phyloP scores from a whole-genome alignment of 2,888 invertebrate genomes.

The Gibbula magus region DNA sequence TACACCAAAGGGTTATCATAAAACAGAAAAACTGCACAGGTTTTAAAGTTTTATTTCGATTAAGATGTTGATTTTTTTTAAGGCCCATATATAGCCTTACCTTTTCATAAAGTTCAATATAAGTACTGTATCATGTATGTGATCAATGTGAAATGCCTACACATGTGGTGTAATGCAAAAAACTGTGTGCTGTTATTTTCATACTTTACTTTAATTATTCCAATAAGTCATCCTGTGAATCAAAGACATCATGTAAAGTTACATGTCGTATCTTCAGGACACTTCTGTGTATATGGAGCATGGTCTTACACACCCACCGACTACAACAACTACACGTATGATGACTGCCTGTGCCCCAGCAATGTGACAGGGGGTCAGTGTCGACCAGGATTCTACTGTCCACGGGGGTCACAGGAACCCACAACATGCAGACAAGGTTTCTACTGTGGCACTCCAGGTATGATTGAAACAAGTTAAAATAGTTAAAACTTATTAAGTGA shows the following conservation, averaged over 20 bases:
- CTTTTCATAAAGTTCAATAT: neutral
- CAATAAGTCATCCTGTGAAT: too few relatives aligned
- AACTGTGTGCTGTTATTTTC: neutral
- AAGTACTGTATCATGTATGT: neutral
- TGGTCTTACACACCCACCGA: conserved; percentile 62
- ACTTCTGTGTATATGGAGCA: conserved; percentile 67
- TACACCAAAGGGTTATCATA: too few relatives aligned
- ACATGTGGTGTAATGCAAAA: too few relatives aligned
- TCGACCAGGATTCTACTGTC: conserved; percentile 65
- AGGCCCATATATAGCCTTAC: neutral
- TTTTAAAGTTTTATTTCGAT: too few relatives aligned
- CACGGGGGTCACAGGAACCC: conserved; percentile 60
- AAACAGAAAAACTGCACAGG: too few relatives aligned
- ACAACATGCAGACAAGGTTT: conserved; percentile 62
- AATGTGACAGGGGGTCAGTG: conserved; percentile 69
- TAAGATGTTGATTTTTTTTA: too few relatives aligned
- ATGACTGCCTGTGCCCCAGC: conserved; percentile 65
- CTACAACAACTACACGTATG: conserved; percentile 63
- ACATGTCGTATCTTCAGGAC: conserved; percentile 52
- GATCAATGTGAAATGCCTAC: neutral
- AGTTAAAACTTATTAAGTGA: too few relatives aligned
- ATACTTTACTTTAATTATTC: too few relatives aligned
- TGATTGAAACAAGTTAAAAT: too few relatives aligned
- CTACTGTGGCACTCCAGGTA: conserved; percentile 62
- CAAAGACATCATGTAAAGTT: too few relatives aligned